A percentile compares a stretch with the other conserved stretches of the same genome.
These are phyloP conservation scores for Pteronura brasiliensis DNA, from an alignment of 2,113 vertebrate genomes.

Conservation along the genomic window DNA sequence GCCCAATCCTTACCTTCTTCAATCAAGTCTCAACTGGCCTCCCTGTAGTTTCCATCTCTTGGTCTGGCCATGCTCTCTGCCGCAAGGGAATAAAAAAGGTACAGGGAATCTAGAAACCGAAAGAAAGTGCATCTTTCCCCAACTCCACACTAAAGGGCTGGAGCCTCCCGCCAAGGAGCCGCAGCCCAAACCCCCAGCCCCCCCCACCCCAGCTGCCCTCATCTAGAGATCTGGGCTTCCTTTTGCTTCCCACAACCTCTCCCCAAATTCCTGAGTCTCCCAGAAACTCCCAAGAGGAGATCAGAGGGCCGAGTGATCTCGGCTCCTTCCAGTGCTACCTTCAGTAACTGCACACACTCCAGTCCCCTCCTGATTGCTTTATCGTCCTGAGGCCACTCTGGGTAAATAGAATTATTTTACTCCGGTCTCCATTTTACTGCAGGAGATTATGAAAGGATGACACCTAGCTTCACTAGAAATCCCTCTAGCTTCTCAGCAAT, in stretches of 20 bases:
- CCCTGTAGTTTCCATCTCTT: neutral
- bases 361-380: neutral
- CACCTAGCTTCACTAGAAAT: neutral
- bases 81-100: neutral
- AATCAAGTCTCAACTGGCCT: neutral
- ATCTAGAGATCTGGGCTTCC: neutral
- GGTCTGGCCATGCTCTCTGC: neutral
- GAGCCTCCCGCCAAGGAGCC: neutral
- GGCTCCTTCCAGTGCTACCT: neutral
- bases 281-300: neutral
- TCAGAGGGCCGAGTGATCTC: too few species aligned
- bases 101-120: rapidly evolving
- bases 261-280: neutral
- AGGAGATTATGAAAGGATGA: neutral
- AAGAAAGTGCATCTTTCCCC: rapidly evolving
- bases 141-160: rapidly evolving
- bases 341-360: too few species aligned
- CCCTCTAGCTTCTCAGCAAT: neutral
- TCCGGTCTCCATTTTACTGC: neutral
- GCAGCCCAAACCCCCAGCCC: neutral
- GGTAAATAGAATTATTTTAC: neutral
- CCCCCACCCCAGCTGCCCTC: too few species aligned
- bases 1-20: neutral
- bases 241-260: neutral
- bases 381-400: neutral